A percentile compares a stretch with the other conserved stretches of the same genome.
phyloP scores from a whole-genome alignment of 2,797 vertebrate species.

The Hoplostethus atlanticus region DNA sequence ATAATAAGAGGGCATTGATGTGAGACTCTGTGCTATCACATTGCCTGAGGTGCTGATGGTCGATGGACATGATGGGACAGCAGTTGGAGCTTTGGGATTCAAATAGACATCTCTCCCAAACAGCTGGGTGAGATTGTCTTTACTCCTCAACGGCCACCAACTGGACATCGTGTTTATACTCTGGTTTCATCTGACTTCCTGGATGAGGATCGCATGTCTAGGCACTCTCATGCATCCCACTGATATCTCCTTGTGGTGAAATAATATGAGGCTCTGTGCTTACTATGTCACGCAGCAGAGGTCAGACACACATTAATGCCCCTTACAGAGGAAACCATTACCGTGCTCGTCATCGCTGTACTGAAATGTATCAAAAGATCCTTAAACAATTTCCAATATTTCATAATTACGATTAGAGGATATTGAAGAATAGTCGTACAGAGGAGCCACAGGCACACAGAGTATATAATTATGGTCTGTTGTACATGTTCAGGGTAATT shows the following conservation, averaged over 20 bases:
- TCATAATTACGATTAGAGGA: conserved; percentile 19
- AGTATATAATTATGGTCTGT: conserved; percentile 6
- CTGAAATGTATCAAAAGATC: background rate
- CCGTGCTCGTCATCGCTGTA: background rate
- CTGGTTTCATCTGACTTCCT: conserved; percentile 54
- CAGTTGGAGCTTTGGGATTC: conserved; percentile 37
- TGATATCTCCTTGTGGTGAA: conserved; percentile 23
- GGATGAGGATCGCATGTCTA: conserved; percentile 31
- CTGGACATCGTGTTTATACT: conserved; percentile 53
- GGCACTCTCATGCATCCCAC: conserved; percentile 19
- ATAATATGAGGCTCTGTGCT: conserved; percentile 15
- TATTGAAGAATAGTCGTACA: conserved; percentile 9
- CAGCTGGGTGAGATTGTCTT: conserved; percentile 44
- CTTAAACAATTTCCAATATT: background rate
- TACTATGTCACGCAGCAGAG: conserved; percentile 1
- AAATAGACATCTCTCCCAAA: conserved; percentile 31
- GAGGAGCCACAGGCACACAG: background rate
- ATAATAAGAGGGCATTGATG: conserved; percentile 30
- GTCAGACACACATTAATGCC: conserved; percentile 15
- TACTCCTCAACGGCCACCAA: conserved; percentile 31
- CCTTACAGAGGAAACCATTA: conserved; percentile 13
- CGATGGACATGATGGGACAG: conserved; percentile 59
- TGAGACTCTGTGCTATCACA: conserved; percentile 28
- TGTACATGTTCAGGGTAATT: conserved; percentile 51
- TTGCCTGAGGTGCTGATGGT: conserved; percentile 44